Percentiles rank a stretch among this genome's conserved stretches.
These are phyloP conservation scores for Pseudonaja textilis DNA, from an alignment of 2,113 vertebrate genomes.

Conservation along the genomic window DNA sequence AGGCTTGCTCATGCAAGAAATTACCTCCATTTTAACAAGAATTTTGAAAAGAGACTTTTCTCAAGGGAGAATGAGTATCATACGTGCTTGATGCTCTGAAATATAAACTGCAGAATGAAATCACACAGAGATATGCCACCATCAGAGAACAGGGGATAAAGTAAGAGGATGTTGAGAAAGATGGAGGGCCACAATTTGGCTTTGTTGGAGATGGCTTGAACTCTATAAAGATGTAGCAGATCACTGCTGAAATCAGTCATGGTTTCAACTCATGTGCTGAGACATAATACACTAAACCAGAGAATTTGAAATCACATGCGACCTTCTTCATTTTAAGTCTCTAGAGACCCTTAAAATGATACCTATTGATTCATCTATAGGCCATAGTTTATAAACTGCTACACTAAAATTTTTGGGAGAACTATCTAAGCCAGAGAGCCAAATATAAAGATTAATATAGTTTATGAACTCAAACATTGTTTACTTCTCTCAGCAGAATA, in stretches of 20 bases:
- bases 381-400: background rate
- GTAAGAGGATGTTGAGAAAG: constrained; percentile 37
- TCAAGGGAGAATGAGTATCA: constrained; percentile 39
- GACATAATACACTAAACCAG: background rate
- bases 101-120: constrained; percentile 17
- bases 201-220: constrained; percentile 2
- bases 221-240: constrained; percentile 10
- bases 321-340: background rate
- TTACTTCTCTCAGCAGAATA: background rate
- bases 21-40: constrained; percentile 67
- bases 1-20: constrained; percentile 77
- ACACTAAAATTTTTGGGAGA: background rate
- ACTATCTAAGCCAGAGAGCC: background rate
- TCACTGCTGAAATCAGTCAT: background rate
- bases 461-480: background rate
- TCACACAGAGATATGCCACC: constrained; percentile 36
- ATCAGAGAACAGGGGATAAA: constrained; percentile 37
- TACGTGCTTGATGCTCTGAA: constrained; percentile 39
- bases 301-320: background rate
- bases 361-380: background rate
- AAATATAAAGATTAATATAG: background rate
- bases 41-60: constrained; percentile 68
- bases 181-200: background rate
- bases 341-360: background rate
- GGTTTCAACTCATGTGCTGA: background rate